phyloP scores from a whole-genome alignment of 2,797 vertebrate genomes.

The Pelodytes ibericus region DNA sequence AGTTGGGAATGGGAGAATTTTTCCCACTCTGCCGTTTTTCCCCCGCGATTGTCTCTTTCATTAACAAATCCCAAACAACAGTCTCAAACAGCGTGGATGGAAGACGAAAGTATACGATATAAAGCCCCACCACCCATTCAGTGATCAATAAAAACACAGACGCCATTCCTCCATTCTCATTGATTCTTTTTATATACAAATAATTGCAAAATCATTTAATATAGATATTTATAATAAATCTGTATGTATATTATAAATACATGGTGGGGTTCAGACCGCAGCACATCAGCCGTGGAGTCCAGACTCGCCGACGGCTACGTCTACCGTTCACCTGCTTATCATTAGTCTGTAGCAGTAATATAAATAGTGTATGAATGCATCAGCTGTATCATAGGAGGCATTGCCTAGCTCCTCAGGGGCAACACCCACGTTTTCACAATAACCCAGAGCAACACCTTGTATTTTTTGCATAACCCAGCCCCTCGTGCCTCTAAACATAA shows the following conservation, averaged over 20 bases:
- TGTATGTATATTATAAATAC: conserved; percentile 61
- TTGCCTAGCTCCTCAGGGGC: conserved; percentile 4
- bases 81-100: too few species aligned
- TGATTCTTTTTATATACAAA: conserved; percentile 65
- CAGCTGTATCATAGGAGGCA: conserved; percentile 17
- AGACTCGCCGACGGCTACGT: conserved; percentile 43
- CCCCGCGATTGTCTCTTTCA: too few species aligned
- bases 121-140: too few species aligned
- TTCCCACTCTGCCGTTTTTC: too few species aligned
- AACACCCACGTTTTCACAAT: not conserved
- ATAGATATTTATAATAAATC: conserved; percentile 59
- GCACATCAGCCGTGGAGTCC: conserved; percentile 43
- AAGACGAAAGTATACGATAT: too few species aligned
- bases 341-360: conserved; percentile 39
- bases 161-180: conserved; percentile 43
- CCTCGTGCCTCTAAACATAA: not conserved
- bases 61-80: too few species aligned
- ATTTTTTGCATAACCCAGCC: not conserved
- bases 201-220: conserved; percentile 64
- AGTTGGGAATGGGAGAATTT: too few species aligned
- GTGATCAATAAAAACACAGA: conserved; percentile 21
- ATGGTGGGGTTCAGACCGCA: conserved; percentile 25
- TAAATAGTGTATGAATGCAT: conserved; percentile 45
- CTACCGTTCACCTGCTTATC: conserved; percentile 19
- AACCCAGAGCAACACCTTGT: not conserved